These are phyloP conservation scores for Anomalospiza imberbis DNA, from an alignment of 2,797 vertebrate species.

Conservation along the genomic window DNA sequence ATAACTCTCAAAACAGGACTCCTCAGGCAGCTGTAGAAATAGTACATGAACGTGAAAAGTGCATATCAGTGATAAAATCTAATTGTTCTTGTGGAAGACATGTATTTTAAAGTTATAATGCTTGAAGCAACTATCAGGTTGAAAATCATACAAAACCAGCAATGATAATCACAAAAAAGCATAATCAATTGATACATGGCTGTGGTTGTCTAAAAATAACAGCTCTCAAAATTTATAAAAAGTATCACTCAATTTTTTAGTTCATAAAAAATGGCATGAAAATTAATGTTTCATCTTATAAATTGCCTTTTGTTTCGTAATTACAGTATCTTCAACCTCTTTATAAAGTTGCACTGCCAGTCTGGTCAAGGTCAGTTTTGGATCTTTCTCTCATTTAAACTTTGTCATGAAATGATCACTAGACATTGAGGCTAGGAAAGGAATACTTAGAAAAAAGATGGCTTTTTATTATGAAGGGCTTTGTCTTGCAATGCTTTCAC, in stretches of 20 bases:
- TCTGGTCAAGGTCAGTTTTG: not conserved
- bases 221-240: not conserved
- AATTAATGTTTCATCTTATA: not conserved
- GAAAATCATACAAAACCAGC: not conserved
- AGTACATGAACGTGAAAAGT: not conserved
- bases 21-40: not conserved
- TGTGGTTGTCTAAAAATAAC: not conserved
- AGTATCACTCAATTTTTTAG: not conserved
- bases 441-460: not conserved
- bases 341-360: not conserved
- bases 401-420: not conserved
- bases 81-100: not conserved
- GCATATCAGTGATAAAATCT: not conserved
- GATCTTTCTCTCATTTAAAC: not conserved
- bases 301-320: not conserved
- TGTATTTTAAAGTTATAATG: not conserved
- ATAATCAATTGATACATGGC: not conserved
- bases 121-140: not conserved
- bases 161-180: not conserved
- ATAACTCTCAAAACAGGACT: not conserved
- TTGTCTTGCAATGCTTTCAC: not conserved
- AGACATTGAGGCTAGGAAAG: not conserved
- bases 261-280: not conserved
- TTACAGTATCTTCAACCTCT: not conserved
- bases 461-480: not conserved